A percentile compares a stretch with the other conserved stretches of the same genome.
Conservation (phyloP, 2,797 vertebrate genomes). For the Anomalospiza imberbis region DNA sequence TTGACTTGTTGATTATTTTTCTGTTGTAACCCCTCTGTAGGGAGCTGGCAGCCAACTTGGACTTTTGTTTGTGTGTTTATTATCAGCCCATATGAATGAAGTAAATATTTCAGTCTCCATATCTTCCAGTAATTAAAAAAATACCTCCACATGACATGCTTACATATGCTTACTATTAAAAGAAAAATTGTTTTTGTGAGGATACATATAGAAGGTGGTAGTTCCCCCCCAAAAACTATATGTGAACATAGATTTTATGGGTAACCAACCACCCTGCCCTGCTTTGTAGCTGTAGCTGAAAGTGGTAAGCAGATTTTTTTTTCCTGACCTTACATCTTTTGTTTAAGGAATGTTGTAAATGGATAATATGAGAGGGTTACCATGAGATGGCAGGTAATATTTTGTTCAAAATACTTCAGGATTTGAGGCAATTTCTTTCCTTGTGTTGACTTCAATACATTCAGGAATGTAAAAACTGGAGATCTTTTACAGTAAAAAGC, state of each 20-base stretch:
- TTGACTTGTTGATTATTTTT: neutral
- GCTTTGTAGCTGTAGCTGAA: neutral
- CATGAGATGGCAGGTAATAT: no score
- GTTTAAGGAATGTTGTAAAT: neutral
- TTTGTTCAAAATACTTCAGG: neutral
- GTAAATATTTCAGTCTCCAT: neutral
- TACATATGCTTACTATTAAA: neutral
- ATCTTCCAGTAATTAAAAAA: neutral
- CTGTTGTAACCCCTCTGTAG: neutral
- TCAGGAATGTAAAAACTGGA: neutral
- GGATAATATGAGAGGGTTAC: no score
- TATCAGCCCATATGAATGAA: neutral
- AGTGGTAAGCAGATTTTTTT: no score
- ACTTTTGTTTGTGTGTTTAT: neutral
- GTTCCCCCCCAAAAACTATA: accelerated
- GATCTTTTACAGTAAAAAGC: neutral
- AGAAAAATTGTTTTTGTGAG: neutral
- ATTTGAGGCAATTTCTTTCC: neutral
- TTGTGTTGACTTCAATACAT: neutral
- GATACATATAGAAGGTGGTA: neutral
- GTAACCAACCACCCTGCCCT: no score
- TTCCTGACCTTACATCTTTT: neutral
- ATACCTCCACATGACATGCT: neutral
- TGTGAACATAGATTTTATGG: no score
- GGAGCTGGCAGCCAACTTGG: neutral